Conservation (phyloP, 2,888 invertebrate genomes). For the Flabesymbios commensalis region DNA sequence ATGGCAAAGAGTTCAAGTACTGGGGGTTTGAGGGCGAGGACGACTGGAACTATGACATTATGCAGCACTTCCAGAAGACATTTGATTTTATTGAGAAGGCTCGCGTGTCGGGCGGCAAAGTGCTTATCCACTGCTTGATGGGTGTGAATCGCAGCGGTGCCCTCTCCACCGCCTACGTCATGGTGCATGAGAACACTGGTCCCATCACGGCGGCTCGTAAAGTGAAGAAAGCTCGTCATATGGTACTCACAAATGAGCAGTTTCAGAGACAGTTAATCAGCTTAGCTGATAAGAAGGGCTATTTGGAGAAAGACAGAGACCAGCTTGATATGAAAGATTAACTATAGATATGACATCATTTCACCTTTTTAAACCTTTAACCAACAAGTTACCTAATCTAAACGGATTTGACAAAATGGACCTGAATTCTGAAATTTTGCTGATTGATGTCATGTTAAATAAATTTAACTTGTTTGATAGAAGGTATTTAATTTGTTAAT, state of each 20-base stretch:
- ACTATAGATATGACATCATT: too few species aligned
- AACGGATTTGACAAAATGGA: too few species aligned
- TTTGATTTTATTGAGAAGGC: constrained; percentile 37
- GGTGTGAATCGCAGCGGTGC: constrained; percentile 38
- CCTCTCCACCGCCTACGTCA: constrained; percentile 28
- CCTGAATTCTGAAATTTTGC: too few species aligned
- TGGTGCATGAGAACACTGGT: constrained; percentile 34
- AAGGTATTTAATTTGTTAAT: too few species aligned
- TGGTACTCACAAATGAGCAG: constrained; percentile 26
- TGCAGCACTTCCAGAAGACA: constrained; percentile 36
- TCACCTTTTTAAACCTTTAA: too few species aligned
- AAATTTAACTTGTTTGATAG: too few species aligned
- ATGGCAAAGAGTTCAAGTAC: constrained; percentile 25
- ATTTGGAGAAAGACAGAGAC: too few species aligned
- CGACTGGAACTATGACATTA: constrained; percentile 33
- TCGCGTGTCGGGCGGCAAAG: constrained; percentile 29
- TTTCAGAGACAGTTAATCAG: constrained; percentile 11
- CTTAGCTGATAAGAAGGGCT: neutral
- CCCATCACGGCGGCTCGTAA: constrained; percentile 27
- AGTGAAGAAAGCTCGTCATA: constrained; percentile 23
- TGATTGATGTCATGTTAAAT: too few species aligned
- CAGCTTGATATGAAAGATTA: too few species aligned
- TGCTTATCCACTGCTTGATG: constrained; percentile 38
- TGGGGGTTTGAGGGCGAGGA: constrained; percentile 37
- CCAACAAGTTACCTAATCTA: too few species aligned